Conservation (phyloP, 2,113 vertebrate species). For the Turdus rufiventris region DNA sequence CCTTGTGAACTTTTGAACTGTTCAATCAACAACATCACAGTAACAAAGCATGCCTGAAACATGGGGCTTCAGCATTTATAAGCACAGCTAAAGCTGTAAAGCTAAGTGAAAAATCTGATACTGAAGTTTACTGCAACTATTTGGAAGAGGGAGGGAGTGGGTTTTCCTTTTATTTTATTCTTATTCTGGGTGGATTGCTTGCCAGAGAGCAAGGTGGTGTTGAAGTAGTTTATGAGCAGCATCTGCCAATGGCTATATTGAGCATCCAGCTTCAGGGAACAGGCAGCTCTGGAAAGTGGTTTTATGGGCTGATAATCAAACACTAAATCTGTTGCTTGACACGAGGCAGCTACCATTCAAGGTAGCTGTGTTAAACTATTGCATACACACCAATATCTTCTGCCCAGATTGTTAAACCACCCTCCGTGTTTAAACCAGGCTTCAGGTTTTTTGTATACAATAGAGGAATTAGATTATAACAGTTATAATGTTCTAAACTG, state of each 20-base stretch:
- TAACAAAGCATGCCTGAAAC: background rate
- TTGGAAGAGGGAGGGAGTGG: background rate
- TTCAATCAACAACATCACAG: conserved; percentile 2
- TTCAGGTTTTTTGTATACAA: background rate
- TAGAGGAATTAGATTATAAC: background rate
- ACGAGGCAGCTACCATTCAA: background rate
- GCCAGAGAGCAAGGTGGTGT: background rate
- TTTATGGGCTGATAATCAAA: conserved; percentile 15
- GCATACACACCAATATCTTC: background rate
- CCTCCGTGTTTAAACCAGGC: background rate
- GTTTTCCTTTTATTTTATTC: background rate
- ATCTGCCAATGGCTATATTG: background rate
- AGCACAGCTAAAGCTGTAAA: conserved; percentile 17
- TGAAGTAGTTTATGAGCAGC: background rate
- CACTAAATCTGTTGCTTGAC: background rate
- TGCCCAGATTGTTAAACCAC: background rate
- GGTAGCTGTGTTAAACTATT: background rate
- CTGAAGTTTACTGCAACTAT: background rate
- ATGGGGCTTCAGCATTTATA: background rate
- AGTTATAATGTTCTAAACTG: background rate
- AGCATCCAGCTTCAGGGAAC: background rate
- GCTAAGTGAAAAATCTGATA: background rate
- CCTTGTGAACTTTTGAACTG: conserved; percentile 35
- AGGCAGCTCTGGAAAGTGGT: background rate
- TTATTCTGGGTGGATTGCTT: background rate